Conservation (phyloP, 2,113 vertebrate genomes). For the Dinomys branickii region DNA sequence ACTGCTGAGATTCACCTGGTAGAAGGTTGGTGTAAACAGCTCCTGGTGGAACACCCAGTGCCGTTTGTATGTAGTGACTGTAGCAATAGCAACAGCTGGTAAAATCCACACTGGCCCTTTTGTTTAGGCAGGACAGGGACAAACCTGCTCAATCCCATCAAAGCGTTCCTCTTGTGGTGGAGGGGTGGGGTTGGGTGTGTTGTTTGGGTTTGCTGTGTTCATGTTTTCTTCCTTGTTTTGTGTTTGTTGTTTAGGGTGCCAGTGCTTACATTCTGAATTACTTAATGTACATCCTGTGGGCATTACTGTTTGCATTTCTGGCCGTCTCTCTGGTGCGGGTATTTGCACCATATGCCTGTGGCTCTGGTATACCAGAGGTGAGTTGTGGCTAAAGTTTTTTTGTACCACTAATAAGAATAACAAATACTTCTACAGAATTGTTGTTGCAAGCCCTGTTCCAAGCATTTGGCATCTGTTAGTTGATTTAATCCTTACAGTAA, state of each 20-base stretch:
- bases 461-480: neutral
- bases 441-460: neutral
- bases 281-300: conserved; percentile 96
- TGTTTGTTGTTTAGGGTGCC: conserved; percentile 88
- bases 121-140: neutral
- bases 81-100: neutral
- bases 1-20: neutral
- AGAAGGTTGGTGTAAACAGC: neutral
- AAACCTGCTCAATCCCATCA: neutral
- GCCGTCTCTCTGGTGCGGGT: conserved; percentile 97
- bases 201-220: conserved; percentile 62
- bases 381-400: conserved; percentile 66
- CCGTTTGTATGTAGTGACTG: neutral
- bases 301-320: conserved; percentile 95
- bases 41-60: neutral
- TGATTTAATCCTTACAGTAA: neutral
- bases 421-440: neutral
- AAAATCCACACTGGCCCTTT: neutral
- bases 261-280: conserved; percentile 97
- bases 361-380: conserved; percentile 99
- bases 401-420: neutral
- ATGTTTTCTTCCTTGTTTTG: conserved; percentile 75
- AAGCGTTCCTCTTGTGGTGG: neutral
- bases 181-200: neutral
- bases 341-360: conserved; percentile 98